phyloP scores from a whole-genome alignment of 35 echinoderm and acorn worm genomes.

The Strongylocentrotus purpuratus region DNA sequence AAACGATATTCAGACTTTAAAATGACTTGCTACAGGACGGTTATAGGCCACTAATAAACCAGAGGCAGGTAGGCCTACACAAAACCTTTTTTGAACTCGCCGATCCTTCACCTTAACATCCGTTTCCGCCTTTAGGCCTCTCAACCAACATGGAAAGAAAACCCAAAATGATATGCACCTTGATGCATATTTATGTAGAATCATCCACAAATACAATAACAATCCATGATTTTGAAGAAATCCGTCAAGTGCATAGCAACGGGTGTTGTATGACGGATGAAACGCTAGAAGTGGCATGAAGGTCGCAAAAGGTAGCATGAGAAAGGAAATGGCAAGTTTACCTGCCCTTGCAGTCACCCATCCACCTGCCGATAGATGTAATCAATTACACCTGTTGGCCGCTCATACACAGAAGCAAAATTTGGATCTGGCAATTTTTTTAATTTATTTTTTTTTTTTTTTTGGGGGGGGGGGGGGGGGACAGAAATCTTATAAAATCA shows the following conservation, averaged over 20 bases:
- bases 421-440: background rate
- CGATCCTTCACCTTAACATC: too few species aligned
- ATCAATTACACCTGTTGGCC: background rate
- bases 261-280: background rate
- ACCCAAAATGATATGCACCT: too few species aligned
- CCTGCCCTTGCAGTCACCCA: constrained; percentile 25
- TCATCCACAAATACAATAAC: background rate
- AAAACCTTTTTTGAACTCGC: too few species aligned
- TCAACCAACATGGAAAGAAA: too few species aligned
- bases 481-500: too few species aligned
- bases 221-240: background rate
- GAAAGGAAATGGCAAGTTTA: constrained; percentile 17
- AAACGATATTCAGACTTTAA: background rate
- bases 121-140: too few species aligned
- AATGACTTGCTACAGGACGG: background rate
- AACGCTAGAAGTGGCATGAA: constrained; percentile 11
- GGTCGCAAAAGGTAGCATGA: background rate
- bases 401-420: background rate
- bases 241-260: background rate
- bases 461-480: too few species aligned
- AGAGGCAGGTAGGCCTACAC: too few species aligned
- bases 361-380: constrained; percentile 28
- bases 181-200: background rate
- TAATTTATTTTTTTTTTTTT: too few species aligned
- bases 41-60: background rate